Evolutionary conservation across 2,113 vertebrate species (phyloP), one percentile per base, ranked within the genome.

Genomic region (Sceloporus undulatus): DNA sequence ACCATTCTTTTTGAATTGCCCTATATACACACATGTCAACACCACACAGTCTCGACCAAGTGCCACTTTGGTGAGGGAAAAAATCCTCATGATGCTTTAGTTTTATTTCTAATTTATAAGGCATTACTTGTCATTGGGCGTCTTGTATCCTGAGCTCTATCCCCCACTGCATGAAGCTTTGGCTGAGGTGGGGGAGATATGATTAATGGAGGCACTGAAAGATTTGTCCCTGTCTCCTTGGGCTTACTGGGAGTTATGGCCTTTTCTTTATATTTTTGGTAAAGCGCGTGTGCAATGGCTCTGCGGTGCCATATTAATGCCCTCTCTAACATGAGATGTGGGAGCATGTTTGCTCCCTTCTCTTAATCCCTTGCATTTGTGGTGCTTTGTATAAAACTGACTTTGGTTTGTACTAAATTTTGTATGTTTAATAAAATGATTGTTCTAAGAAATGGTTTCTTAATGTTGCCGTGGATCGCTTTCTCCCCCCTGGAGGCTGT

Each of bases 351-450:
- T 9, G 25, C 2, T 8, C 10, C 6, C 25, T 7, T 5, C 25
- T 29, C 80, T 68, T 10, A 27, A 34, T 27, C 66, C 16, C 54
- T 40, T 87, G 23, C 18, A 27, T 14, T 11, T 34, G 9, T 5
- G 13, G 84, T 48, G 84, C 84, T 77, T 78, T 86, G 73, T 82
- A 71, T 56, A 48, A 27, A 70, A 71, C 27, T 34, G 4, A 5
- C n/a, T 48, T 18, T 11, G 16, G 2, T 85, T 84, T 86, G 59
- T 62, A 62, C 79, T 68, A 52, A 59, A 25, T 82, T 90, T 90
- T 90, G 38, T 86, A 89, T 48, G 59, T 90, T 88, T 86, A 86
- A 77, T 90, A 90, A 82, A 19, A 66, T 8, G 25, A 19, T 52
- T 77, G 79, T 74, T 88, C n/a, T 11, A 52, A 73, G 56, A 27